phyloP scores from a whole-genome alignment of 1,140 invertebrate species.

The Trachymyrmex cornetzi region DNA sequence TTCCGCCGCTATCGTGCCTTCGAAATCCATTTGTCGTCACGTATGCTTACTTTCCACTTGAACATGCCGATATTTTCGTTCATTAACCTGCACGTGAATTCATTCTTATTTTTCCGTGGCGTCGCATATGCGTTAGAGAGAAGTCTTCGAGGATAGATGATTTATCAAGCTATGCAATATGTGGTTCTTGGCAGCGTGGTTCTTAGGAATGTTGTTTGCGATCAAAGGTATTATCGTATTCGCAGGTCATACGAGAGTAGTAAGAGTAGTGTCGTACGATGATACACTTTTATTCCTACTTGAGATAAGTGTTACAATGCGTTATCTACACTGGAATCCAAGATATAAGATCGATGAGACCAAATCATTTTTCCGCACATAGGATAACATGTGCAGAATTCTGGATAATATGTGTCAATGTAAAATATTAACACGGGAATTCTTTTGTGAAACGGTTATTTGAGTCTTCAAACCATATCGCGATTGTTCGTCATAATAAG shows the following conservation, averaged over 20 bases:
- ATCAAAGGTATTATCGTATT: conserved; percentile 67
- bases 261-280: conserved; percentile 65
- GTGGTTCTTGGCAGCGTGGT: conserved; percentile 37
- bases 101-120: neutral
- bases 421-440: neutral
- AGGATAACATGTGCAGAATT: neutral
- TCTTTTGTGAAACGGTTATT: conserved; percentile 23
- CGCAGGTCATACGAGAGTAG: conserved; percentile 45
- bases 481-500: conserved; percentile 48
- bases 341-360: conserved; percentile 45
- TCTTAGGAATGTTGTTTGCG: conserved; percentile 72
- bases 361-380: neutral
- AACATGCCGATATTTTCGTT: neutral
- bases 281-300: conserved; percentile 75
- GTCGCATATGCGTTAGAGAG: neutral
- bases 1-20: conserved; percentile 22
- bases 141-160: conserved; percentile 20
- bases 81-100: conserved; percentile 1
- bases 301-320: conserved; percentile 64
- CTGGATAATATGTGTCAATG: neutral
- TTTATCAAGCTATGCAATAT: conserved; percentile 53
- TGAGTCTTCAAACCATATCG: conserved; percentile 14
- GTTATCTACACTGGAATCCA: conserved; percentile 53
- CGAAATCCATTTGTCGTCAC: conserved; percentile 14
- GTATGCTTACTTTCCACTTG: neutral